A percentile compares a stretch with the other conserved stretches of the same genome.
These are phyloP conservation scores for Lophotriccus pileatus DNA, from an alignment of 2,797 vertebrate species.

Conservation along the genomic window DNA sequence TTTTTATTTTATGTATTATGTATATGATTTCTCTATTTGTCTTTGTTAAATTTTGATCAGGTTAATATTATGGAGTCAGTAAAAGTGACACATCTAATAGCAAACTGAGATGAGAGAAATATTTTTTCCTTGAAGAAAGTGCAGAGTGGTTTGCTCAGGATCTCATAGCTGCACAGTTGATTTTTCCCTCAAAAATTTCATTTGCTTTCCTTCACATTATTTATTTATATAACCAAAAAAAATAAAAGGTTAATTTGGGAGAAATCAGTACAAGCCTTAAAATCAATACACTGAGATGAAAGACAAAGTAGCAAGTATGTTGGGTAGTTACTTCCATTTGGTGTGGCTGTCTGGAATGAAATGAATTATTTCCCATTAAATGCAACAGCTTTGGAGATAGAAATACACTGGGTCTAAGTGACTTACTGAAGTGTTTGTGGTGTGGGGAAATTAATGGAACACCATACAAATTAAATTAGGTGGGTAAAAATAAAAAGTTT, in stretches of 20 bases:
- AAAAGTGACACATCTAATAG: neutral
- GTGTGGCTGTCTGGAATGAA: slow-evolving; percentile 11
- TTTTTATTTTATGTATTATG: slow-evolving; percentile 52
- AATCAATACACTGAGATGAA: slow-evolving; percentile 43
- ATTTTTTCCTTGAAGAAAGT: slow-evolving; percentile 21
- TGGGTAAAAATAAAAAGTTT: neutral
- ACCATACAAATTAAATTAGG: neutral
- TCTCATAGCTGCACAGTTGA: neutral
- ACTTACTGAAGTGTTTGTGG: neutral
- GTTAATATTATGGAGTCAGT: neutral
- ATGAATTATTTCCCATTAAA: slow-evolving; percentile 50
- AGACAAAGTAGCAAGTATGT: neutral
- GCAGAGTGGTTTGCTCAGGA: neutral
- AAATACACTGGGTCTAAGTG: neutral
- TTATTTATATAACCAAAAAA: slow-evolving; percentile 39
- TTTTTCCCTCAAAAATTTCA: neutral
- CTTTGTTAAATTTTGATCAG: slow-evolving; percentile 41
- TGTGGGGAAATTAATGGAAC: neutral
- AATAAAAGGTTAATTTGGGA: slow-evolving; percentile 36
- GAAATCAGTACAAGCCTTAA: slow-evolving; percentile 13
- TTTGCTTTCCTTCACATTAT: neutral
- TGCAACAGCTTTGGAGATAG: neutral
- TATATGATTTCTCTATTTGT: neutral
- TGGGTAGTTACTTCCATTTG: neutral
- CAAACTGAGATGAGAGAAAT: neutral